Evolutionary conservation across 2,888 invertebrate species (phyloP), one percentile per base, ranked within the genome.

Genomic region (Cryptophagus acutangulus): DNA sequence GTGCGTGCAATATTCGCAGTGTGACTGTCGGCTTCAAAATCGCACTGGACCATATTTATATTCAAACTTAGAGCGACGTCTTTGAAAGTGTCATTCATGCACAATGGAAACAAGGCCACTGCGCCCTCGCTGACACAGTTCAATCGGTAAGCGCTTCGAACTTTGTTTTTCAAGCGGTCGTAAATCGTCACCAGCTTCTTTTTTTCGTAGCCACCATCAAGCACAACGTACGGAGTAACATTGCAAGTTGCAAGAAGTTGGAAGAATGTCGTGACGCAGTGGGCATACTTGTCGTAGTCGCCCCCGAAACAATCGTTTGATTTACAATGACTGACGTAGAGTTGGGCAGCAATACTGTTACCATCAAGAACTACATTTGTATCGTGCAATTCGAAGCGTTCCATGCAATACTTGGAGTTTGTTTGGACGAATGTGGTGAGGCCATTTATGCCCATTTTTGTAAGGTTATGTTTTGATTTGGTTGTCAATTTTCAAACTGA

Each of bases 1-100:
- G 79, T 74, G 48, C 82, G 78, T 0, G 92, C 88, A 51, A 94
- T 67, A 0, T 83, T 81, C 0, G 92, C 93, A 38, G 93, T 81
- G 59, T 90, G 86, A 52, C 83, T 81, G 64, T 96, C 96, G 1
- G 93, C 93, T 69, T 96, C 95, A 65, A 85, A 90, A 51, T 85
- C 79, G 59, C 89, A 86, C 36, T 87, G 78, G 31, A 82, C 81
- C 45, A 79, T 76, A 6, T 75, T 74, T 5, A 92, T 71, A 4
- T 75, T 73, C 59, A 85, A 74, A 51, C 83, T 79, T 2, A 61
- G 58, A 1, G 88, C 68, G 0, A 85, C 78, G 61, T 84, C 79
- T 38, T 77, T 74, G 57, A 94, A 91, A 0, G 86, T 79, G 55
- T 85, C 82, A 37, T 81, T 75, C 31, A 87, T 66, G 41, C 90